Evolutionary conservation across 2,797 vertebrate species (phyloP).

Genomic region (Pipistrellus pygmaeus): DNA sequence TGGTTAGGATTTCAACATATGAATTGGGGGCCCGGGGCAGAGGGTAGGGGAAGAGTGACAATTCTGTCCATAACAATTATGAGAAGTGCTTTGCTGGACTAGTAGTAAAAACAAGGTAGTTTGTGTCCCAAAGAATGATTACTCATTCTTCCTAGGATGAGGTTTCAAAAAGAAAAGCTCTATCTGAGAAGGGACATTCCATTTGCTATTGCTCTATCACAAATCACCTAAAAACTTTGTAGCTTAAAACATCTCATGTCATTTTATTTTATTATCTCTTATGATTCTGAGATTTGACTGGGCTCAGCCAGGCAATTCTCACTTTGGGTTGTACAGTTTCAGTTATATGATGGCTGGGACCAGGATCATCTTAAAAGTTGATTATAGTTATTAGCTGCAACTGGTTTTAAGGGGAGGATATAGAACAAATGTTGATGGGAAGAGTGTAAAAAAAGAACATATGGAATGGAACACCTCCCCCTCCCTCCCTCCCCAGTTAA

Average conservation of each 20-base stretch:
- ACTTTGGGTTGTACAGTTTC: background rate
- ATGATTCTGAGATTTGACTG: background rate
- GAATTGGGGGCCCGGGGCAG: background rate
- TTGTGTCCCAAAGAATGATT: background rate
- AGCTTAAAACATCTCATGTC: background rate
- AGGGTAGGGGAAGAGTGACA: no score
- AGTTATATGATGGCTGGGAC: background rate
- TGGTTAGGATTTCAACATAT: background rate
- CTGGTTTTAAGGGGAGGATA: background rate
- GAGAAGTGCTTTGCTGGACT: background rate
- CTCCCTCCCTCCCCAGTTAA: background rate
- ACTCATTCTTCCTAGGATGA: slow-evolving; percentile 2
- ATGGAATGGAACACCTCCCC: background rate
- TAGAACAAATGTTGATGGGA: background rate
- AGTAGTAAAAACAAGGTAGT: background rate
- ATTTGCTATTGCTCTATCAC: background rate
- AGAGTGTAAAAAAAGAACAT: background rate
- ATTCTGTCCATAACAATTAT: background rate
- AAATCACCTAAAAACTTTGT: background rate
- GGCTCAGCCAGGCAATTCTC: background rate
- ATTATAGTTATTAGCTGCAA: background rate
- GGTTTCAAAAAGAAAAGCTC: background rate
- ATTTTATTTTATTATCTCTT: slow-evolving; percentile 11
- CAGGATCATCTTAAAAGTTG: background rate
- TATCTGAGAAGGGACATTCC: background rate